Evolutionary conservation across 1,140 invertebrate species (phyloP), one percentile per base, ranked within the genome.

Genomic region (Caerostris darwini): DNA sequence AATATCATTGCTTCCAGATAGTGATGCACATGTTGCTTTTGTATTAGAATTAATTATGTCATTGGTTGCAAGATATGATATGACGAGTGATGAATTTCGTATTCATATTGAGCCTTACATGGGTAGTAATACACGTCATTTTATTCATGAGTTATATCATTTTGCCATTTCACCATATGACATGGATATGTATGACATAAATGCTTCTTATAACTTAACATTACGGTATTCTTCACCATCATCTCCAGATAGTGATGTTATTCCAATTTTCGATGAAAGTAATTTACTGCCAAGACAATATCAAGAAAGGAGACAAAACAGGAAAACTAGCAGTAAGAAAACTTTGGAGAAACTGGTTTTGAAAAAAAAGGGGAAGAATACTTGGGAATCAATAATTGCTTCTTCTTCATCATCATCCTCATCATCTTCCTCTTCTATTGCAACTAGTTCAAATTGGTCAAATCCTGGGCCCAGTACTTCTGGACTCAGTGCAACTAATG

Each of bases 161-260:
- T 99, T 98, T 96, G 98, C 98, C 67, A 97, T 97, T 56, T 98
- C 98, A 8, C 98, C 98, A 0, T 98, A 97, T 95, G 98, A 98
- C 95, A 97, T 99, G 97, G 96, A 97, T 83, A 97, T 97, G 3
- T 97, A 96, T 95, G 96, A 97, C 94, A 91, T 95, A 54, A 95
- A 96, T 90, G 96, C 96, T 17, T 94, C 95, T 19, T 97, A 97
- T 95, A 83, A 94, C 95, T 53, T 53, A 14, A 5, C 6, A 77
- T 4, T 2, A 77, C 7, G 3, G 7, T 10, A 77, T 77, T 5
- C 3, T 54, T 7, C 57, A 54, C 69, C 12, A 59, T 94, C 57
- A 19, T 90, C 77, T 12, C 34, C 90, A 17, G 88, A 91, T 12
- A 81, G 61, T 83, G 87, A 91, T 82, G 58, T 94, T 82, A 59